Conservation (phyloP, 2,888 invertebrate species). For the Sphecodes monilicornis region DNA sequence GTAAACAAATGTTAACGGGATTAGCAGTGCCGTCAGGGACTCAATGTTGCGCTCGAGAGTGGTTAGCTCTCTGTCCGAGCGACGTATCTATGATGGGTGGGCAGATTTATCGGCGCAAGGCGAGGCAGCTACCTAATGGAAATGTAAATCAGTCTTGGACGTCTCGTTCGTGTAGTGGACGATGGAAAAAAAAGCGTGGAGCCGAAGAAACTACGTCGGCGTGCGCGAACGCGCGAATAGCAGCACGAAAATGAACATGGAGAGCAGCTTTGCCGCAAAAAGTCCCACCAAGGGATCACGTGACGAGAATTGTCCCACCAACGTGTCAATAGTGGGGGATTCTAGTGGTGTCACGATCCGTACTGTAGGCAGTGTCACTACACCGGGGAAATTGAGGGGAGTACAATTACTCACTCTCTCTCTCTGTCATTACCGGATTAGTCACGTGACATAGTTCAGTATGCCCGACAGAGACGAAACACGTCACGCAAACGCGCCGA, state of each 20-base stretch:
- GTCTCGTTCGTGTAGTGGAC: conserved; percentile 74
- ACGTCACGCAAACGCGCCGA: too few species aligned
- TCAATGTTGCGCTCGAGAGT: not conserved
- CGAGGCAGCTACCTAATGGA: conserved; percentile 73
- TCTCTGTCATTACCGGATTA: too few species aligned
- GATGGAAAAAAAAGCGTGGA: conserved; percentile 44
- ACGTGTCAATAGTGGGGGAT: too few species aligned
- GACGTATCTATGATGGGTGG: conserved; percentile 33
- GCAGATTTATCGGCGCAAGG: conserved; percentile 68
- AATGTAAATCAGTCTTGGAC: conserved; percentile 77
- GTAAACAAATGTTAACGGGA: conserved; percentile 35
- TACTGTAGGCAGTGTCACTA: too few species aligned
- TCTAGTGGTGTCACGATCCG: too few species aligned
- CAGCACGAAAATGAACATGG: conserved; percentile 46
- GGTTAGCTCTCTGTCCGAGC: not conserved
- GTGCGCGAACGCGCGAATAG: conserved; percentile 52
- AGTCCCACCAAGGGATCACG: not conserved
- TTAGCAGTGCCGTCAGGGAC: conserved; percentile 20
- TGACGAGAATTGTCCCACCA: not conserved
- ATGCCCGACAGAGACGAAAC: too few species aligned
- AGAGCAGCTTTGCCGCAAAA: not conserved
- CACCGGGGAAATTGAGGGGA: too few species aligned
- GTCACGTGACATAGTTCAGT: too few species aligned
- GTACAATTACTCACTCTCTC: too few species aligned
- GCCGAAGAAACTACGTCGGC: conserved; percentile 33